Evolutionary conservation across 1,140 invertebrate species (phyloP).

Genomic region (Bombus fervidus): DNA sequence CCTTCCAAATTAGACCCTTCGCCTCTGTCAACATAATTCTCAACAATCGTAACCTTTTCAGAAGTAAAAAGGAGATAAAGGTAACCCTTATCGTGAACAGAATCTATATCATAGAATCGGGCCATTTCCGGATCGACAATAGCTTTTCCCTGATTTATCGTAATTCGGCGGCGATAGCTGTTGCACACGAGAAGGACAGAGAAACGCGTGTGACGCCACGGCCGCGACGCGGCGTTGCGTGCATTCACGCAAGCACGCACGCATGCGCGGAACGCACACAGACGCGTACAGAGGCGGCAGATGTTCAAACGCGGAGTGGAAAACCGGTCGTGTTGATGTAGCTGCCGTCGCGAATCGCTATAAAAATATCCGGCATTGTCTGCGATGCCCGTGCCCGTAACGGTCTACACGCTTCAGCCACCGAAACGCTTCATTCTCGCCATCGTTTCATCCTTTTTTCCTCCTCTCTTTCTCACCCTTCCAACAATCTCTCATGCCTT

Average conservation of each 20-base stretch:
- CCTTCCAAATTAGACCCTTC: too few species aligned
- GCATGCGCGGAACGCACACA: constrained; percentile 1
- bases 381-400: constrained; percentile 75
- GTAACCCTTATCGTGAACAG: too few species aligned
- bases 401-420: constrained; percentile 68
- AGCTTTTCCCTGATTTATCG: constrained; percentile 24
- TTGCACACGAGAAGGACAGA: constrained; percentile 10
- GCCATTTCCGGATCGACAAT: not conserved
- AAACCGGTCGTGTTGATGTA: constrained; percentile 83
- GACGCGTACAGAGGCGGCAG: constrained; percentile 75
- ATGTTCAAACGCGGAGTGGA: constrained; percentile 80
- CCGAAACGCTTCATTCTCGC: constrained; percentile 54
- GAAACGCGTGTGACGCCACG: constrained; percentile 59
- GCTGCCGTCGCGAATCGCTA: constrained; percentile 82
- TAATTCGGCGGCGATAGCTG: not conserved
- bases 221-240: constrained; percentile 54
- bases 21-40: too few species aligned
- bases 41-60: not conserved
- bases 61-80: not conserved
- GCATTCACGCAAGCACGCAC: constrained; percentile 46
- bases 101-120: not conserved
- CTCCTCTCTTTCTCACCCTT: not conserved
- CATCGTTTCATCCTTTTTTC: constrained; percentile 30
- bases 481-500: not conserved
- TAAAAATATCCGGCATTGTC: constrained; percentile 82